Conservation (phyloP, 2,113 vertebrate species). For the Cheirogaleus medius region DNA sequence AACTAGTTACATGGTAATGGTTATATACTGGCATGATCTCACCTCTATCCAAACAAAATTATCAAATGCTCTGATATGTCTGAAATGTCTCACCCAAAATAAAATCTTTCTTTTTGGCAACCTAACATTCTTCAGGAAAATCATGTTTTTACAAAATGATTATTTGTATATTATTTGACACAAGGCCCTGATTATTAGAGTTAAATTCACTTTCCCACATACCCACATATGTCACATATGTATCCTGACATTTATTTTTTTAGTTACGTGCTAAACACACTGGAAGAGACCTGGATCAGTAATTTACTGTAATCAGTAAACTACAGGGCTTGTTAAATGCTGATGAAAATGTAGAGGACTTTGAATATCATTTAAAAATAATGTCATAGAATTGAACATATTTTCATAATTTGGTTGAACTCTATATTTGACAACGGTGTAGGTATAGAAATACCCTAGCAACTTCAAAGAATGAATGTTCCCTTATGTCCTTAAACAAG, state of each 20-base stretch:
- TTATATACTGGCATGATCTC: conserved; percentile 28
- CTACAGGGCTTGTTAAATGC: background rate
- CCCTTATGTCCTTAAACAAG: background rate
- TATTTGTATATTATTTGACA: background rate
- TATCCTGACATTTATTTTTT: conserved; percentile 32
- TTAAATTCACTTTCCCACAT: background rate
- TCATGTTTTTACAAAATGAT: background rate
- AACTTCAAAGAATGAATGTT: background rate
- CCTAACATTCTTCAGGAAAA: background rate
- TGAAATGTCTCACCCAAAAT: background rate
- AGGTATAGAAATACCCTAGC: background rate
- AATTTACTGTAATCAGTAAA: conserved; percentile 1
- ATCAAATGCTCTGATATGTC: background rate
- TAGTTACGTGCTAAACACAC: background rate
- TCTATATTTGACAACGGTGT: background rate
- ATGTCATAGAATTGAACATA: background rate
- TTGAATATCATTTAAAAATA: conserved; percentile 28
- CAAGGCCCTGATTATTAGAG: background rate
- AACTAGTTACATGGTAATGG: background rate
- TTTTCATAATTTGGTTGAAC: background rate
- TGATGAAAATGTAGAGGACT: background rate
- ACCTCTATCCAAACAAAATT: background rate
- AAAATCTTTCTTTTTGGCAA: background rate
- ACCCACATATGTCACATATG: background rate
- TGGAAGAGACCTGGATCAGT: background rate